These are phyloP conservation scores for Cotesia glomerata DNA, from an alignment of 1,140 invertebrate genomes.

Conservation along the genomic window DNA sequence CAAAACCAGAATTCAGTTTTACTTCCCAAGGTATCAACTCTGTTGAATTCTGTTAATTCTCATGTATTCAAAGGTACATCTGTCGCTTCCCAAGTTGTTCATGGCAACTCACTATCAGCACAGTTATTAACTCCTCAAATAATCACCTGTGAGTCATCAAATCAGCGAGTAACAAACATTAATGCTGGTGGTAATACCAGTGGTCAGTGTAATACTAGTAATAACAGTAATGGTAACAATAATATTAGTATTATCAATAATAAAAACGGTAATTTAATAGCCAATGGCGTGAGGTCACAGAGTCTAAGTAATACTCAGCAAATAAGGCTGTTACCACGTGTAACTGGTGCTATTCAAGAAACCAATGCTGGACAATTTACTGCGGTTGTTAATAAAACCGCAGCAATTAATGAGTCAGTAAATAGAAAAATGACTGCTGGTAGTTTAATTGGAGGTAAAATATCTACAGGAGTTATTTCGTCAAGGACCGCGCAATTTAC, in stretches of 20 bases:
- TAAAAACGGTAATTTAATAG: not conserved
- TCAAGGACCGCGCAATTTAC: constrained; percentile 47
- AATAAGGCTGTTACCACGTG: constrained; percentile 41
- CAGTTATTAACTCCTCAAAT: constrained; percentile 46
- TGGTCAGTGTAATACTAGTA: not conserved
- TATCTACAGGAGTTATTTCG: constrained; percentile 31
- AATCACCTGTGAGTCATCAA: constrained; percentile 21
- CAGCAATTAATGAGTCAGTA: constrained; percentile 10
- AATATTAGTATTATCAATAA: too few species aligned
- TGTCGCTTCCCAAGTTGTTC: constrained; percentile 45
- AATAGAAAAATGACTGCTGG: constrained; percentile 37
- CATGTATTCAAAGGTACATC: constrained; percentile 42
- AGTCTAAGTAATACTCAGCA: constrained; percentile 36
- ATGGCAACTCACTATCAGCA: constrained; percentile 45
- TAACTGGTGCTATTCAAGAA: constrained; percentile 35
- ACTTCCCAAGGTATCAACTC: constrained; percentile 45
- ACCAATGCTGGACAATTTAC: constrained; percentile 43
- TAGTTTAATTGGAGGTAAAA: constrained; percentile 24
- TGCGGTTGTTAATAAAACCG: constrained; percentile 41
- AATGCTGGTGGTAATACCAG: too few species aligned
- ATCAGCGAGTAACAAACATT: not conserved
- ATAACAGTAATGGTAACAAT: not conserved
- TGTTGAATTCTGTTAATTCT: constrained; percentile 48
- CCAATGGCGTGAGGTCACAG: constrained; percentile 34
- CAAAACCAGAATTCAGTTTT: constrained; percentile 46